Evolutionary conservation across 2,113 vertebrate species (phyloP).

Genomic region (Cochlearius cochlearius): DNA sequence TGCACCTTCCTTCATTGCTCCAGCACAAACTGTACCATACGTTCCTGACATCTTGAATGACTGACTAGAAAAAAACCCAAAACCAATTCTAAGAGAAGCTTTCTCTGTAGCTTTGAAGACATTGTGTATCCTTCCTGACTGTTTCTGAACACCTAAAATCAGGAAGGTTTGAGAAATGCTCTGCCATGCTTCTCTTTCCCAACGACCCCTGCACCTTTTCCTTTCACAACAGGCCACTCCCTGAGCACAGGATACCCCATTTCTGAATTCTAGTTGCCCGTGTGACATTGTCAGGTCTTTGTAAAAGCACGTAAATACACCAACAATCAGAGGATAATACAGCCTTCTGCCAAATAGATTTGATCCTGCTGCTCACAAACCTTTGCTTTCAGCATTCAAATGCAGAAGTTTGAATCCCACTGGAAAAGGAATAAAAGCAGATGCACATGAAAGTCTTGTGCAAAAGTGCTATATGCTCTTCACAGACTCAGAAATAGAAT

Average conservation of each 20-base stretch:
- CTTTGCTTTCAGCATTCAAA: background rate
- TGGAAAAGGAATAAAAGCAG: background rate
- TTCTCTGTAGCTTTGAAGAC: background rate
- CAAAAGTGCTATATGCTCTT: background rate
- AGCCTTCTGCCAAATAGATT: background rate
- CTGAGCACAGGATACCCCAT: background rate
- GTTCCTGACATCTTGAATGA: background rate
- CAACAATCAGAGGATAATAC: background rate
- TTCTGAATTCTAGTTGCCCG: background rate
- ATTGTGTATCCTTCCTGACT: background rate
- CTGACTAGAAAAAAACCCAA: background rate
- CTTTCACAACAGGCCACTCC: background rate
- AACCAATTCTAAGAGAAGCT: background rate
- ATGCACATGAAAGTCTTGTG: background rate
- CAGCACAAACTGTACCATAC: background rate
- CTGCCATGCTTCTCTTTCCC: background rate
- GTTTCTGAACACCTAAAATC: background rate
- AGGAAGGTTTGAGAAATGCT: background rate
- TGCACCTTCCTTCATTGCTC: background rate
- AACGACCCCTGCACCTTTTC: background rate
- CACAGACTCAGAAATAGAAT: background rate
- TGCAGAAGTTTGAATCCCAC: background rate
- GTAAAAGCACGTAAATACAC: background rate
- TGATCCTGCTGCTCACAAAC: background rate
- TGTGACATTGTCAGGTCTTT: background rate